Base-by-base conservation (phyloP, 2,888 invertebrate genomes). In the Perizoma flavofasciatum region DNA sequence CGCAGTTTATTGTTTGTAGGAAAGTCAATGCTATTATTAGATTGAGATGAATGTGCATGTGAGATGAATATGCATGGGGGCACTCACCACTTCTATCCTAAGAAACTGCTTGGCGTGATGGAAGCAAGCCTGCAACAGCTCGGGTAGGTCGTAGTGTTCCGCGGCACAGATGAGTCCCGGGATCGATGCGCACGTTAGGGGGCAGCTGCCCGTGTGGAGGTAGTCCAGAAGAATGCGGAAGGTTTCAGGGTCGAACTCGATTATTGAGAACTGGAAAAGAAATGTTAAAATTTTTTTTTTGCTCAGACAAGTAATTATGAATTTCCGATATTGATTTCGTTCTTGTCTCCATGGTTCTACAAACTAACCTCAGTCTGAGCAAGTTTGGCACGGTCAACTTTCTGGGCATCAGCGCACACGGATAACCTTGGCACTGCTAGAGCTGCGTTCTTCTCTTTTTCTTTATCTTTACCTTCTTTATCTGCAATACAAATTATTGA, bases 31-130 rank as follows among this genome's bases (percentile, higher is more conserved):
- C 35, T 35, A 35, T 5, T 6, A 6, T 5, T 35, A 35, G 35
- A 35, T 6, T 35, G 35, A 35, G 6, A 5, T 5, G 35, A 6
- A 5, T 35, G 35, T 35, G 5, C 5, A 35, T 5, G 35, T 35
- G 5, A 35, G n/a, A n/a, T n/a, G 37, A 7, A 37, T 37, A 37
- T 37, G 37, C 37, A 37, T 37, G 7, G 37, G 4, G 7, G 5
- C 4, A 40, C 93, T 90, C 81, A 97, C 98, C 78, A 98, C 97
- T 89, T 98, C 97, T 83, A 97, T 97, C 73, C 97, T 94, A 41
- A 98, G 93, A 85, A 97, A 98, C 85, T 98, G 98, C 83, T 98
- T 98, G 74, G 98, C 97, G 78, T 98, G 98, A 82, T 98, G 98
- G 91, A 98, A 98, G 89, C 98, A 98, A 8, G 98, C 98, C 81